Evolutionary conservation across 92 coral and sea anemone genomes (phyloP), one percentile per base, ranked within the genome.

Genomic region (Phenganax marumi): DNA sequence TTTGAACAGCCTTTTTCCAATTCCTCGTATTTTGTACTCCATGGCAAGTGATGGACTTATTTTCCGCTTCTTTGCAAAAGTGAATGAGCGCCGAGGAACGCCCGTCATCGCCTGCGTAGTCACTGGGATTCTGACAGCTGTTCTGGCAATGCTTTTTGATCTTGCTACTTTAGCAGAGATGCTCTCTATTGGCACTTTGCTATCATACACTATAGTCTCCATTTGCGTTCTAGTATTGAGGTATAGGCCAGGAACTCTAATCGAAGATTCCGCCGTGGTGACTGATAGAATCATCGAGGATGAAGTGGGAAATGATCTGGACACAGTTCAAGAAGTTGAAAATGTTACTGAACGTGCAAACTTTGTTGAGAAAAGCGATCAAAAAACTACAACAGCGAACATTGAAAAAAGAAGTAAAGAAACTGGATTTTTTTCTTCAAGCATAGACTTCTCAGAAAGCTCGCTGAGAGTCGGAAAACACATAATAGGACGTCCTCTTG

Each of bases 1-100:
- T 52, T 88, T 90, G 39, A 95, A 93, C 50, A 68, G 69, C 17
- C 72, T 86, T 16, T 84, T 86, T 55, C 97, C 98, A 46, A 89
- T 94, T 39, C 98, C 98, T 57, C 93, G 98, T 75, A 85, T 94
- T 83, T 88, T 94, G 66, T 94, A 94, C 88, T 92, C 98, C 25
- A 94, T 94, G 98, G 98, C 98, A 43, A 94, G 89, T 79, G 98
- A 94, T 79, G 92, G 98, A 46, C 90, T 94, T 7, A 84, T 94
- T 47, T 94, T 94, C 75, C 47, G 54, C n/a, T 90, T 90, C 69
- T 86, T 95, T 46, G 95, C 92, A 10, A 86, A 87, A 8, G 79
- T 95, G 23, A 89, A 95, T 61, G 46, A 77, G 24, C 53, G 57
- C 12, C 58, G 71, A 48, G 82, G 56, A 17, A 77, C 82, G 43